Conservation (phyloP, 2,797 vertebrate species). For the Antrozous pallidus region DNA sequence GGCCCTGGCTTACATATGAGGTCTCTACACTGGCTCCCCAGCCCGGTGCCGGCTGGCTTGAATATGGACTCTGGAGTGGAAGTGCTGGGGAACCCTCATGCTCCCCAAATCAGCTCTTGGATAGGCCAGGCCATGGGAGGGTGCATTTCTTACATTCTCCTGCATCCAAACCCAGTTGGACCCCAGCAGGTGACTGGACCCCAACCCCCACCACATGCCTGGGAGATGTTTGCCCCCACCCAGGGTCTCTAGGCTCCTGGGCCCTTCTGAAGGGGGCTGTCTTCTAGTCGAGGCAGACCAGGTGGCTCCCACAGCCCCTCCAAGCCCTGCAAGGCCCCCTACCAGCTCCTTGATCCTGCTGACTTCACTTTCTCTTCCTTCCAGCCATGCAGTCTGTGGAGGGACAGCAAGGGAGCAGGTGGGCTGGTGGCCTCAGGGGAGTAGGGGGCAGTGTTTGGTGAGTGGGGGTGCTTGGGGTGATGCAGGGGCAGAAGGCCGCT, state of each 20-base stretch:
- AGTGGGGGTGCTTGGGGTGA: background rate
- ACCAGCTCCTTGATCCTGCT: background rate
- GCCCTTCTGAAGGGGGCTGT: background rate
- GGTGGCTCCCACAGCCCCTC: background rate
- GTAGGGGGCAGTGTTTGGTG: background rate
- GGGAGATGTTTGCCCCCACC: background rate
- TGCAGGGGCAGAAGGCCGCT: background rate
- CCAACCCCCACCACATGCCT: background rate
- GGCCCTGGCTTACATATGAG: accelerated
- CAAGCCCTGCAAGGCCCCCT: background rate
- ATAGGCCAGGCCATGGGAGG: background rate
- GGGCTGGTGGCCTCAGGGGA: background rate
- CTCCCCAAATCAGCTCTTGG: background rate
- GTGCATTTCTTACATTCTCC: background rate
- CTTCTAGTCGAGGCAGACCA: background rate
- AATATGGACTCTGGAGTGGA: background rate
- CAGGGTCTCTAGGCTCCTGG: background rate
- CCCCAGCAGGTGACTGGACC: background rate
- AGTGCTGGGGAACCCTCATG: too few relatives aligned
- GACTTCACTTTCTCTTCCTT: background rate
- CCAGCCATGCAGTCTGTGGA: background rate
- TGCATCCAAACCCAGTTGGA: background rate
- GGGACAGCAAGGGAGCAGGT: background rate
- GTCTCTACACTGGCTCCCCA: accelerated
- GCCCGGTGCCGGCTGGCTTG: background rate